Conservation (phyloP, 2,797 vertebrate genomes). For the Setipinna tenuifilis region DNA sequence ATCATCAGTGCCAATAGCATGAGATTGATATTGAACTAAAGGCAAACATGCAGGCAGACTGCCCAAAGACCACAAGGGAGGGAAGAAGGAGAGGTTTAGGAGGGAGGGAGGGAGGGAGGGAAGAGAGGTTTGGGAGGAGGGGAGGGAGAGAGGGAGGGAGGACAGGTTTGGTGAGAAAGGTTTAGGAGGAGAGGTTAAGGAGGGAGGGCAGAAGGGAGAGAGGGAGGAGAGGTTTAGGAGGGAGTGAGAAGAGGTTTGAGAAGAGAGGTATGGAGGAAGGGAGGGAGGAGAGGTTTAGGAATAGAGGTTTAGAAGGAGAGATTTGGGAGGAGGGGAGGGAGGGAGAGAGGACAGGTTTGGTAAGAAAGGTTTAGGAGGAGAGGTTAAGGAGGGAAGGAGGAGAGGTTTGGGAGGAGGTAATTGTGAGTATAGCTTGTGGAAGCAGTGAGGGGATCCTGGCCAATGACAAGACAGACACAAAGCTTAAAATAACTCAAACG, state of each 20-base stretch:
- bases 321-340: neutral
- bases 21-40: slow-evolving; percentile 40
- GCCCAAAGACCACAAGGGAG: neutral
- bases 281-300: too few species aligned
- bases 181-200: neutral
- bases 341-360: too few species aligned
- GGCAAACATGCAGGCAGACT: slow-evolving; percentile 32
- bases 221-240: neutral
- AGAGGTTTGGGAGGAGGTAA: neutral
- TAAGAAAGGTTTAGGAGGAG: neutral
- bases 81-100: neutral
- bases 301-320: too few species aligned
- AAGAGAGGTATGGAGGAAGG: neutral
- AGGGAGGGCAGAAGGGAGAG: too few species aligned
- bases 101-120: neutral
- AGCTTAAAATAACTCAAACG: neutral
- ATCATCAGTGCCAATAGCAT: slow-evolving; percentile 40
- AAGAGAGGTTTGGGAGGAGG: neutral
- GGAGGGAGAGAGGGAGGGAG: neutral
- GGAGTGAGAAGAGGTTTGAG: neutral
- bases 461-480: neutral
- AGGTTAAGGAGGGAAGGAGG: neutral
- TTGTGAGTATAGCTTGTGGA: neutral
- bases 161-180: neutral
- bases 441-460: neutral